Evolutionary conservation across 2,888 invertebrate genomes (phyloP).

Genomic region (Hyalella azteca): DNA sequence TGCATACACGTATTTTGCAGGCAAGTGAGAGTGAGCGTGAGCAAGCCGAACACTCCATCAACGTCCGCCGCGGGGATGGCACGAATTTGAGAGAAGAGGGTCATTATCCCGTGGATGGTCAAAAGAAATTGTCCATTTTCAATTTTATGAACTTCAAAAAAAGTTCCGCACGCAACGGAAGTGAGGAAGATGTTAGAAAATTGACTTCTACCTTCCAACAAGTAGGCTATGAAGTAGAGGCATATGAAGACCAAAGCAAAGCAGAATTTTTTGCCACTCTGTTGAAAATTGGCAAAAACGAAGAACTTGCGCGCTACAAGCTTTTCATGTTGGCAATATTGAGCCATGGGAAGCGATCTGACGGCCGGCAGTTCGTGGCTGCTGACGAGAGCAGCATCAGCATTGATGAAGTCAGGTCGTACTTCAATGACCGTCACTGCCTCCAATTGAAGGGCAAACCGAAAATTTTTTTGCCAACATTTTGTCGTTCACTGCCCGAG

Average conservation of each 20-base stretch:
- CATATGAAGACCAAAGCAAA: not conserved
- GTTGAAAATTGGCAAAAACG: not conserved
- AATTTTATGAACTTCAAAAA: not conserved
- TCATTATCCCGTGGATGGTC: not conserved
- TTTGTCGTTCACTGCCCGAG: not conserved
- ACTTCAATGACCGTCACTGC: not conserved
- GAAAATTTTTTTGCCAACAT: not conserved
- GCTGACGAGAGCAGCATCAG: not conserved
- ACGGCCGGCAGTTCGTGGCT: not conserved
- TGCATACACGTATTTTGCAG: too few relatives aligned
- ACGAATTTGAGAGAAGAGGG: not conserved
- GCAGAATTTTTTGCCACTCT: not conserved
- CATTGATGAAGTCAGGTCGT: not conserved
- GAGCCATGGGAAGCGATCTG: not conserved
- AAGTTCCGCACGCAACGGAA: not conserved
- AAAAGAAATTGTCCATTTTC: not conserved
- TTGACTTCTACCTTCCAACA: not conserved
- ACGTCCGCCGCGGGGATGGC: not conserved
- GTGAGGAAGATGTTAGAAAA: not conserved
- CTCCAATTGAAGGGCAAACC: slow-evolving; percentile 3
- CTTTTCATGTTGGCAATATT: not conserved
- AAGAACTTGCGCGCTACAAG: not conserved
- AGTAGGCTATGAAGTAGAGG: not conserved
- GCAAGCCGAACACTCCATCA: too few relatives aligned
- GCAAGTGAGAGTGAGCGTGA: too few relatives aligned